These are phyloP conservation scores for Volucella zonaria DNA, from an alignment of 2,888 invertebrate genomes.

Conservation along the genomic window DNA sequence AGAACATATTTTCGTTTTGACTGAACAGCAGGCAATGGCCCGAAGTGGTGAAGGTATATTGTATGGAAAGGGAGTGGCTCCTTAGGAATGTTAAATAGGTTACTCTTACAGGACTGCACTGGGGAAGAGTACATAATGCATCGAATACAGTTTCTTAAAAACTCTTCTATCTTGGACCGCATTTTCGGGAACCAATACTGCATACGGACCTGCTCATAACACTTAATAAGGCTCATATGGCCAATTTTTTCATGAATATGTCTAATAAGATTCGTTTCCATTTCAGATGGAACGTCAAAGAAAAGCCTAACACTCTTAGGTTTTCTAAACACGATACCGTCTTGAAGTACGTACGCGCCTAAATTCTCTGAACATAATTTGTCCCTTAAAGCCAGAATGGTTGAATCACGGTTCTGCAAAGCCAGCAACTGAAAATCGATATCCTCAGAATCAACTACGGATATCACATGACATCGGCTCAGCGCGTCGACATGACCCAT, in stretches of 20 bases:
- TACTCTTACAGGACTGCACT: slow-evolving; percentile 75
- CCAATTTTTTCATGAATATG: slow-evolving; percentile 49
- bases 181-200: slow-evolving; percentile 81
- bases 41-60: slow-evolving; percentile 11
- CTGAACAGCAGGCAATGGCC: slow-evolving; percentile 1
- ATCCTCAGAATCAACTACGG: slow-evolving; percentile 4
- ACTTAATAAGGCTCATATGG: slow-evolving; percentile 49
- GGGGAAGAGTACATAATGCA: slow-evolving; percentile 79
- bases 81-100: slow-evolving; percentile 80
- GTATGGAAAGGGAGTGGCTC: slow-evolving; percentile 79
- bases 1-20: slow-evolving; percentile 39
- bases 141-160: slow-evolving; percentile 80
- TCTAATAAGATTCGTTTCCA: slow-evolving; percentile 47
- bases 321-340: slow-evolving; percentile 13
- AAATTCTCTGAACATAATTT: background rate
- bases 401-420: background rate
- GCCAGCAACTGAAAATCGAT: slow-evolving; percentile 21
- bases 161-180: slow-evolving; percentile 78
- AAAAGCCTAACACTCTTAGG: background rate
- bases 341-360: background rate
- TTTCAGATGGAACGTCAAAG: slow-evolving; percentile 46
- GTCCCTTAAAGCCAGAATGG: background rate
- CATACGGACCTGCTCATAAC: slow-evolving; percentile 37
- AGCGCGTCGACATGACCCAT: slow-evolving; percentile 37
- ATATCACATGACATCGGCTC: slow-evolving; percentile 8